These are phyloP conservation scores for Sus cebifrons DNA, from an alignment of 2,797 vertebrate species.

Conservation along the genomic window DNA sequence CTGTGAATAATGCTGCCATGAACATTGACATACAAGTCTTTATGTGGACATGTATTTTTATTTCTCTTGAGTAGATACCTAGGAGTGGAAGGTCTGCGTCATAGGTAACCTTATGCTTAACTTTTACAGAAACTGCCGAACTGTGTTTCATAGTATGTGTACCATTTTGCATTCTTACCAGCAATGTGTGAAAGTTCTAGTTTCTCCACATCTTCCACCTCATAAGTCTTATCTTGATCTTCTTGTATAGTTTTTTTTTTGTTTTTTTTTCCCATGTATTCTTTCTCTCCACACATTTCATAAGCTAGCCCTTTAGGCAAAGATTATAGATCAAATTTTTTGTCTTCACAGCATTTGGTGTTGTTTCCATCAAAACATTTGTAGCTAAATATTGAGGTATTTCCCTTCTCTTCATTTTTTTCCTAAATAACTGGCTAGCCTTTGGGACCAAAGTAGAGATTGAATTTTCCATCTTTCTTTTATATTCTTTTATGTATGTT, in stretches of 20 bases:
- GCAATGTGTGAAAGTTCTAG: background rate
- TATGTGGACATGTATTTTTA: background rate
- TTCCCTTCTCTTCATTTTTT: background rate
- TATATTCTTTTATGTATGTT: background rate
- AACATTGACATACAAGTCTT: background rate
- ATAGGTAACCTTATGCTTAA: slow-evolving; percentile 28
- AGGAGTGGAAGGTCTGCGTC: background rate
- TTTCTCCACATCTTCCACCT: background rate
- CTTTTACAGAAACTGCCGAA: background rate
- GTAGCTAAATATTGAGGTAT: slow-evolving; percentile 32
- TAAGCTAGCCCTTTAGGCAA: background rate
- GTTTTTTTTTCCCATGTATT: background rate
- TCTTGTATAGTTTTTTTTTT: slow-evolving; percentile 14
- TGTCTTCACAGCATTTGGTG: slow-evolving; percentile 30
- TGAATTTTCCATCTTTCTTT: background rate
- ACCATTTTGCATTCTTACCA: background rate
- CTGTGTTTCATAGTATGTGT: background rate
- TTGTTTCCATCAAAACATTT: slow-evolving; percentile 38
- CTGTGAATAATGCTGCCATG: background rate
- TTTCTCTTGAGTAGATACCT: background rate
- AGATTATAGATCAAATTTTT: background rate
- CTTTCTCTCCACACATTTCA: background rate
- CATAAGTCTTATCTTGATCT: background rate
- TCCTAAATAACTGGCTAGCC: background rate
- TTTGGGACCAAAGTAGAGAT: background rate